A percentile compares a stretch with the other conserved stretches of the same genome.
Evolutionary conservation across 2,888 invertebrate genomes (phyloP).

Genomic region (Latrodectus hesperus): DNA sequence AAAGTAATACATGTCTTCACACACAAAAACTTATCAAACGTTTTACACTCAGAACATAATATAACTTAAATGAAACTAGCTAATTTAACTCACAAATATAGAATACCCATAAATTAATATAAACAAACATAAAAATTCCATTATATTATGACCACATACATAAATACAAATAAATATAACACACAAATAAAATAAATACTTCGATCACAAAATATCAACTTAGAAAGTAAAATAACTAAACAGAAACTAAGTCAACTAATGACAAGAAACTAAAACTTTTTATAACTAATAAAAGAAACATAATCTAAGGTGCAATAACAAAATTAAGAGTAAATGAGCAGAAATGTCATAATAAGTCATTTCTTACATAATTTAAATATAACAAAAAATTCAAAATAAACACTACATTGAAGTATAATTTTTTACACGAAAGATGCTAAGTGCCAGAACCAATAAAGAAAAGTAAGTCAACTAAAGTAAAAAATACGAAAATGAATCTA

Average conservation of each 20-base stretch:
- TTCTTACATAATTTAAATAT: not conserved
- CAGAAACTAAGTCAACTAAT: not conserved
- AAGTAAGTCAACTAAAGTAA: not conserved
- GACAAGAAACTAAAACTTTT: not conserved
- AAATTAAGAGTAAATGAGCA: not conserved
- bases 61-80: not conserved
- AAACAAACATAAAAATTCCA: constrained; percentile 21
- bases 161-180: constrained; percentile 14
- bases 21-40: not conserved
- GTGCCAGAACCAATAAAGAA: constrained; percentile 32
- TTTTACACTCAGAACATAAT: not conserved
- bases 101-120: constrained; percentile 14
- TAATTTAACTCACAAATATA: not conserved
- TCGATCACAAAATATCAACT: constrained; percentile 2
- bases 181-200: constrained; percentile 36
- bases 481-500: no score
- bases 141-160: constrained; percentile 5
- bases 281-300: not conserved
- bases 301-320: not conserved
- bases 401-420: not conserved
- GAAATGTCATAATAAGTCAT: not conserved
- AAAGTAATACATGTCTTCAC: not conserved
- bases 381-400: not conserved
- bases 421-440: constrained; percentile 48
- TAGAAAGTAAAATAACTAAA: not conserved